Percentiles rank a stretch among this genome's conserved stretches.
These are phyloP conservation scores for Irena cyanogastra DNA, from an alignment of 2,113 vertebrate species.

Conservation along the genomic window DNA sequence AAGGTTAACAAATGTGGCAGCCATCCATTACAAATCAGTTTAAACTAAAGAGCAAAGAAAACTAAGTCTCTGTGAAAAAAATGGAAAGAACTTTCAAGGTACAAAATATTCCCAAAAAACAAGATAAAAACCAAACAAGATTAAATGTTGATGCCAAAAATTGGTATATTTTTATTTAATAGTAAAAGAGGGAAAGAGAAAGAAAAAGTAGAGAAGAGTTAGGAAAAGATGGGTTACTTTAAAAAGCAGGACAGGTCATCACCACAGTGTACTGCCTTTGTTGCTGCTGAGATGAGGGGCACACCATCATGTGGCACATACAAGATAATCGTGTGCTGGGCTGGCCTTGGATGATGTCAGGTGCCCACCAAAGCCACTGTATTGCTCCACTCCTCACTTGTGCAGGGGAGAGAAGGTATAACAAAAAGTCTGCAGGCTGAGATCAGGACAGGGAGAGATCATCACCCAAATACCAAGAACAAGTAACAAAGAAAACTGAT, in stretches of 20 bases:
- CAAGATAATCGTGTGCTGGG: background rate
- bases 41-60: background rate
- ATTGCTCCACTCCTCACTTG: background rate
- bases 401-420: background rate
- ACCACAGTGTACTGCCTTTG: background rate
- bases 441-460: background rate
- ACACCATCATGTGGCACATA: accelerated
- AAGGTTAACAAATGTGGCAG: background rate
- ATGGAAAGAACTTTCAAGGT: background rate
- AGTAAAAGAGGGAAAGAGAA: background rate
- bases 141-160: background rate
- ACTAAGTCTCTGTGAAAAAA: background rate
- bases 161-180: background rate
- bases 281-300: accelerated
- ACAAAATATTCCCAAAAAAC: background rate
- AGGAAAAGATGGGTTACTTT: background rate
- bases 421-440: background rate
- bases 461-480: background rate
- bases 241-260: background rate
- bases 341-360: background rate
- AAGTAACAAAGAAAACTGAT: background rate
- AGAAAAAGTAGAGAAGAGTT: background rate
- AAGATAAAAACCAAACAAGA: accelerated
- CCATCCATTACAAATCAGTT: accelerated
- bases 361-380: background rate